A percentile compares a stretch with the other conserved stretches of the same genome.
Conservation (phyloP, 2,113 vertebrate genomes). For the Riparia riparia region DNA sequence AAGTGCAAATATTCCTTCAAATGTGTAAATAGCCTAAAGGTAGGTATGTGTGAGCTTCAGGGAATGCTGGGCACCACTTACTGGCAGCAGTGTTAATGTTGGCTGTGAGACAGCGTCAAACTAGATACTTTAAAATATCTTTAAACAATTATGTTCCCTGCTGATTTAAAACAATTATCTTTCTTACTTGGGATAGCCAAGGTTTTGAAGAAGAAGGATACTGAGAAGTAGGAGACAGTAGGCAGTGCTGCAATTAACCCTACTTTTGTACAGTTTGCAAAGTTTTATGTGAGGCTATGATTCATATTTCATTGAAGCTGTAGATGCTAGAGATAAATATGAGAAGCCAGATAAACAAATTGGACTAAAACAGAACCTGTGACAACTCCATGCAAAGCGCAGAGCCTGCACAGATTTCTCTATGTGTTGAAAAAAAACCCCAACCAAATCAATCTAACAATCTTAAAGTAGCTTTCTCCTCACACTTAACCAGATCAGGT, state of each 20-base stretch:
- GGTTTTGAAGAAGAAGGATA: neutral
- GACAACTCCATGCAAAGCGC: neutral
- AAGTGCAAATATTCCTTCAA: slow-evolving; percentile 99
- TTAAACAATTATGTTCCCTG: neutral
- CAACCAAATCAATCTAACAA: neutral
- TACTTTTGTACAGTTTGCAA: neutral
- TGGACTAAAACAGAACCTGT: neutral
- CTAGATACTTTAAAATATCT: neutral
- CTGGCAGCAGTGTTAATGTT: neutral
- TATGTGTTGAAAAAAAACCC: neutral
- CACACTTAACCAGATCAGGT: rapidly evolving
- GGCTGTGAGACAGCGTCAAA: neutral
- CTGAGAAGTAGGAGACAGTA: neutral
- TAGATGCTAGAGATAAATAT: neutral
- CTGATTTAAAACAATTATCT: neutral
- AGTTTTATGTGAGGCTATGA: neutral
- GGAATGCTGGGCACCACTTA: neutral
- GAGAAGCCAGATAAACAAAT: neutral
- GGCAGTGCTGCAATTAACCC: neutral
- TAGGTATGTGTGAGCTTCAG: slow-evolving; percentile 57
- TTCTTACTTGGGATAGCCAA: neutral
- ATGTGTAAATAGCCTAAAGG: slow-evolving; percentile 97
- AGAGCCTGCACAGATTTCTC: neutral
- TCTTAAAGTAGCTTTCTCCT: neutral
- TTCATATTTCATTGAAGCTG: neutral